These are phyloP conservation scores for Leptatherina wallacei DNA, from an alignment of 2,797 vertebrate genomes.

Conservation along the genomic window DNA sequence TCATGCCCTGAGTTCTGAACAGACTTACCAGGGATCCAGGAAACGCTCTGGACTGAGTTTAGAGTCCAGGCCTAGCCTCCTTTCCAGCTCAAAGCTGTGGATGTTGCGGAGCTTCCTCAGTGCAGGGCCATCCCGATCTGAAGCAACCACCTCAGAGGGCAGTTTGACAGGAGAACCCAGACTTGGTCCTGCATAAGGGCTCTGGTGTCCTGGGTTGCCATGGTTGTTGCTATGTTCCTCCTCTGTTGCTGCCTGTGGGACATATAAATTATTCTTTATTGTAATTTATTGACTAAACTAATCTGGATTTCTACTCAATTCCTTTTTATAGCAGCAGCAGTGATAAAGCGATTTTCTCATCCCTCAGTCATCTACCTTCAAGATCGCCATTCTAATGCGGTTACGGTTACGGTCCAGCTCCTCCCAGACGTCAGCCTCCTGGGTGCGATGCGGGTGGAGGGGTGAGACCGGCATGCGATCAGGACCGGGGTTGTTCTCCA, in stretches of 20 bases:
- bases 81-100: constrained; percentile 96
- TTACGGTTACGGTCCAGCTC: constrained; percentile 96
- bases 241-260: constrained; percentile 86
- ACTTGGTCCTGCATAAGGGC: constrained; percentile 86
- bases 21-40: constrained; percentile 89
- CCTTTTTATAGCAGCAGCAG: background rate
- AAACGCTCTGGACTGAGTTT: constrained; percentile 92
- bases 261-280: background rate
- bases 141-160: constrained; percentile 86
- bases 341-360: background rate
- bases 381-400: constrained; percentile 86
- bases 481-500: constrained; percentile 91
- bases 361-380: constrained; percentile 84
- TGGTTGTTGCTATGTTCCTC: constrained; percentile 93
- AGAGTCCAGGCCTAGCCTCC: constrained; percentile 88
- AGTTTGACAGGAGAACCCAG: constrained; percentile 91
- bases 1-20: background rate
- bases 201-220: constrained; percentile 86
- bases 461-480: constrained; percentile 87
- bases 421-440: constrained; percentile 98
- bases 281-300: background rate
- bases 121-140: constrained; percentile 90
- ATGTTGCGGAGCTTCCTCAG: constrained; percentile 94
- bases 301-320: background rate
- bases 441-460: constrained; percentile 85